Evolutionary conservation across 2,888 invertebrate species (phyloP).

Genomic region (Scaptodrosophila latifasciaeformis): DNA sequence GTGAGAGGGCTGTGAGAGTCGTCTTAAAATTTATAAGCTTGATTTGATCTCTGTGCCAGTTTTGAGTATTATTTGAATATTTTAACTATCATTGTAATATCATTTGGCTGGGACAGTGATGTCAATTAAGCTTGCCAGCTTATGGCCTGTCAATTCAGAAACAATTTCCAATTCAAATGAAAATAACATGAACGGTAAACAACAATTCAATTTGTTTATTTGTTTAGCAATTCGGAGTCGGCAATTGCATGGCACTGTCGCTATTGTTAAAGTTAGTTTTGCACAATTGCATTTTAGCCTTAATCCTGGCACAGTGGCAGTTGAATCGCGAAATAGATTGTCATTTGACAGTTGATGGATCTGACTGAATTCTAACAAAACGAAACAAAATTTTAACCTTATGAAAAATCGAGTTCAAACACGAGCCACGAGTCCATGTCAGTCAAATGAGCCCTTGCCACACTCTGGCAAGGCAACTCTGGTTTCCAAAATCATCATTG

Average conservation of each 20-base stretch:
- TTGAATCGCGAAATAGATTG: conserved; percentile 57
- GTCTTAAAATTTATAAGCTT: too few relatives aligned
- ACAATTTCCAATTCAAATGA: conserved; percentile 42
- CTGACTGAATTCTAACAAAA: conserved; percentile 28
- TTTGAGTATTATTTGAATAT: too few relatives aligned
- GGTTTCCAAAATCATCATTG: too few relatives aligned
- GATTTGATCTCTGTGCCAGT: too few relatives aligned
- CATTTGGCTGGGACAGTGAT: background rate
- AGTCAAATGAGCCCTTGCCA: too few relatives aligned
- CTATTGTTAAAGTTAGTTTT: conserved; percentile 8
- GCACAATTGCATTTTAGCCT: conserved; percentile 16
- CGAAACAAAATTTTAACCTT: too few relatives aligned
- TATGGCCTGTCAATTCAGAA: conserved; percentile 14
- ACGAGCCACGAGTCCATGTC: too few relatives aligned
- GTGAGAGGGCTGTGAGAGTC: too few relatives aligned
- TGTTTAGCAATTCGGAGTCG: conserved; percentile 47
- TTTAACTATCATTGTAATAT: too few relatives aligned
- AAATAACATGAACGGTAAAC: conserved; percentile 59
- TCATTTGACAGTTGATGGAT: conserved; percentile 62
- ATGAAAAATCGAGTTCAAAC: too few relatives aligned
- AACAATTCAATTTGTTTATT: conserved; percentile 66
- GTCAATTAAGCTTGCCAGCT: background rate
- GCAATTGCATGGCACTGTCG: conserved; percentile 25
- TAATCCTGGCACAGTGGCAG: conserved; percentile 44
- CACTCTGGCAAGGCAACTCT: too few relatives aligned